Evolutionary conservation across 30 jellyfish, hydroid and myxozoan genomes (phyloP), one percentile per base, ranked within the genome.

Genomic region (Aurelia aurita): DNA sequence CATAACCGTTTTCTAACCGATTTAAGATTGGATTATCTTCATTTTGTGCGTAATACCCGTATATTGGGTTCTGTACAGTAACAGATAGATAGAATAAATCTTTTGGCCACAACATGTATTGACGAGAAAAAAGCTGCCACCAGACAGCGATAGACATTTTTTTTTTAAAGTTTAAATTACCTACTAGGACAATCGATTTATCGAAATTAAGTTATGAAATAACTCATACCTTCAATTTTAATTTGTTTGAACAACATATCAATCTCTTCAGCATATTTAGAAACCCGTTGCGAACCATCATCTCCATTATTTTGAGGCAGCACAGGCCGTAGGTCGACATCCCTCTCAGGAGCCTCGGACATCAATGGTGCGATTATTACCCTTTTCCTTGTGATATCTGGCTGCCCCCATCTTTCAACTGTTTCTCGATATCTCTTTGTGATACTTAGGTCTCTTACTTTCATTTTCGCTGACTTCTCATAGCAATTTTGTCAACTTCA

Each of bases 291-390:
- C 12, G 32, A 25, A 8, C 15, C 58, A 12, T 66, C 80, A 15
- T 32, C 51, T 32, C 80, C 72, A 28, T 44, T 57, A 26, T 20
- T 49, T 20, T 31, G 61, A 22, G 26, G 10, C 28, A 43, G 15
- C 44, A 44, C 20, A 20, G 80, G 82, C 76, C 58, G 60, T 2
- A 84, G 27, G 74, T 60, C 46, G 11, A 84, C 93, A 58, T 84
- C 84, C 31, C 55, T 72, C 16, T 77, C 86, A 0, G 13, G 19
- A 4, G 82, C 87, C 0, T 62, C 82, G 1, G 73, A n/a, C 87
- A 84, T 70, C 31, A 59, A 60, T 3, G 93, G 93, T 0, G 93
- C 93, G 14, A 84, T 84, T 0, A 84, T 84, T n/a, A 44, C 49
- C 53, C 93, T 72, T 47, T 84, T 84, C 53, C 87, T 27, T 26